These are phyloP conservation scores for Drosophila kuntzei DNA, from an alignment of 2,888 invertebrate genomes.

Conservation along the genomic window DNA sequence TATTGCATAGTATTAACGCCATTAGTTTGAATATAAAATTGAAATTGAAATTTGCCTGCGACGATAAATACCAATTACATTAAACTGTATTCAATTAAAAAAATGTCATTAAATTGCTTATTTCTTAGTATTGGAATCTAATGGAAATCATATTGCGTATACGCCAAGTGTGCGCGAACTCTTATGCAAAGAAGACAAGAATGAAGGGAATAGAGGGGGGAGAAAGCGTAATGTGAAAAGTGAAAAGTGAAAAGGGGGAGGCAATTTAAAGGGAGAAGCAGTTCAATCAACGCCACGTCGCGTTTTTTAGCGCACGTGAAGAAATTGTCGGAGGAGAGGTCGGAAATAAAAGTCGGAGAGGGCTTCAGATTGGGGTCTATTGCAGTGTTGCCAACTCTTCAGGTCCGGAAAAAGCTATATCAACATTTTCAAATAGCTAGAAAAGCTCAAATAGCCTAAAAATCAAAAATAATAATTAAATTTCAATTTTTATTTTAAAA, in stretches of 20 bases:
- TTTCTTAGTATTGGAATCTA: background rate
- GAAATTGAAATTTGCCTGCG: slow-evolving; percentile 6
- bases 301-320: slow-evolving; percentile 21
- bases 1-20: no score
- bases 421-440: no score
- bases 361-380: background rate
- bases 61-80: background rate
- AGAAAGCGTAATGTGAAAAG: no score
- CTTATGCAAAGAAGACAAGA: background rate
- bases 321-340: no score
- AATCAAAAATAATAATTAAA: no score
- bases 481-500: no score
- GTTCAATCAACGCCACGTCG: slow-evolving; percentile 19
- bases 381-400: background rate
- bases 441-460: no score
- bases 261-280: background rate
- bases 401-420: no score
- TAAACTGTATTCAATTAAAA: background rate
- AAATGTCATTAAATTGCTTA: background rate
- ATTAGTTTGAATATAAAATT: background rate
- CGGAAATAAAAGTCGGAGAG: background rate
- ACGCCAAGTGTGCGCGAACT: slow-evolving; percentile 9
- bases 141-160: slow-evolving; percentile 3
- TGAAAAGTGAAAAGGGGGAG: no score
- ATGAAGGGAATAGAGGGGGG: no score